phyloP scores from a whole-genome alignment of 2,888 invertebrate species.

The Pyrrhia umbra region DNA sequence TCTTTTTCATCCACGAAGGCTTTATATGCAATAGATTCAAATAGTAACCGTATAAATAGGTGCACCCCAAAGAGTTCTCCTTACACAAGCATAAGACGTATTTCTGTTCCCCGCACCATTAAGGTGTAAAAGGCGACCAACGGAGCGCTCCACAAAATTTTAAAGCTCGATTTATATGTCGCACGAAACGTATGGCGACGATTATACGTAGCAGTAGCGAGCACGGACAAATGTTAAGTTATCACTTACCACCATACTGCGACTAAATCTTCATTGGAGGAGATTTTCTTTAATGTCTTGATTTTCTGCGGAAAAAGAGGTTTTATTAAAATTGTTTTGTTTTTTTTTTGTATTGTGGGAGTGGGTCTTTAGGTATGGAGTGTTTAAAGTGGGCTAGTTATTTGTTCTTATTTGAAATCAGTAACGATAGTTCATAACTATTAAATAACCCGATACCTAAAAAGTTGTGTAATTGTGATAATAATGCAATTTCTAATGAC shows the following conservation, averaged over 20 bases:
- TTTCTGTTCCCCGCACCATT: conserved; percentile 46
- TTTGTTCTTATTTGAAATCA: too few relatives aligned
- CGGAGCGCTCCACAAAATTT: conserved; percentile 59
- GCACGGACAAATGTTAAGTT: conserved; percentile 65
- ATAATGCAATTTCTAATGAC: too few relatives aligned
- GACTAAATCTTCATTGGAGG: conserved; percentile 57
- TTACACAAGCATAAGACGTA: conserved; percentile 23
- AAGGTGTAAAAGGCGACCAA: conserved; percentile 47
- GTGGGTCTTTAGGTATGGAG: not conserved
- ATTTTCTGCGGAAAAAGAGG: conserved; percentile 15
- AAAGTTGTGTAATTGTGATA: too few relatives aligned
- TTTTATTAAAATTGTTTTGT: conserved; percentile 14
- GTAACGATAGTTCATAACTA: too few relatives aligned
- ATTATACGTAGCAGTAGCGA: conserved; percentile 64
- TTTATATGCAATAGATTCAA: conserved; percentile 12
- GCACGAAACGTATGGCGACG: conserved; percentile 66
- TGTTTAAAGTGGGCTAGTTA: too few relatives aligned
- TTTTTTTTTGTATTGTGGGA: conserved; percentile 4
- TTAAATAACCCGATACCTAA: too few relatives aligned
- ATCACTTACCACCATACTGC: conserved; percentile 54
- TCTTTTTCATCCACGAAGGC: not conserved
- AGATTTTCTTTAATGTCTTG: conserved; percentile 39
- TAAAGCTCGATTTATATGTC: conserved; percentile 67
- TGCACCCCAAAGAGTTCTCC: not conserved
- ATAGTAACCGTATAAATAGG: conserved; percentile 24